Conservation (phyloP, 1,140 invertebrate genomes). For the Zaprionus capensis region DNA sequence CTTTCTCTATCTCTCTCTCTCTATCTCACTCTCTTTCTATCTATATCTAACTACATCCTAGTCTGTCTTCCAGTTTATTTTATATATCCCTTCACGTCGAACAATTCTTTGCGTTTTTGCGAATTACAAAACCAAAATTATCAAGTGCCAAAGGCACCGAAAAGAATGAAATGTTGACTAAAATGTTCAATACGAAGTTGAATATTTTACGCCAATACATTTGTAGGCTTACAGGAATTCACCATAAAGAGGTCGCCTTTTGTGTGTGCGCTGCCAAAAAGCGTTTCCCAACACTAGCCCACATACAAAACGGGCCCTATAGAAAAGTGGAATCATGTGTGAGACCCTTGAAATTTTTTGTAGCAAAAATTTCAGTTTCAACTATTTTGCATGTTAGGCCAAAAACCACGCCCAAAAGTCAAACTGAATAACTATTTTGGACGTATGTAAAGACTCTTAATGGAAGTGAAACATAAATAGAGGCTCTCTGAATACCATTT, state of each 20-base stretch:
- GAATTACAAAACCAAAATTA: conserved; percentile 84
- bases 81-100: conserved; percentile 59
- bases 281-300: conserved; percentile 29
- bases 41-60: conserved; percentile 39
- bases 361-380: conserved; percentile 74
- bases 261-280: conserved; percentile 14
- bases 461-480: conserved; percentile 72
- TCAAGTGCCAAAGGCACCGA: conserved; percentile 36
- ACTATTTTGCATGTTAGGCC: conserved; percentile 84
- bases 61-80: conserved; percentile 57
- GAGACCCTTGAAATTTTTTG: conserved; percentile 59
- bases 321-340: conserved; percentile 74
- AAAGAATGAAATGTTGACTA: conserved; percentile 48
- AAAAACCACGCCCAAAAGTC: conserved; percentile 73
- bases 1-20: conserved; percentile 30
- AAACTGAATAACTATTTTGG: conserved; percentile 64
- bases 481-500: conserved; percentile 49
- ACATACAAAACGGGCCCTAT: conserved; percentile 12
- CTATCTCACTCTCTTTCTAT: conserved; percentile 38
- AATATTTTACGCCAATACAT: conserved; percentile 69
- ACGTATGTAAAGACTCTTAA: conserved; percentile 84
- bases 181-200: conserved; percentile 66
- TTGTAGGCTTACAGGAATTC: conserved; percentile 21
- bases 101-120: conserved; percentile 84
- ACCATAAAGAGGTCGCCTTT: neutral